Evolutionary conservation across 2,888 invertebrate species (phyloP).

Genomic region (Agonopterix alstromeriana): DNA sequence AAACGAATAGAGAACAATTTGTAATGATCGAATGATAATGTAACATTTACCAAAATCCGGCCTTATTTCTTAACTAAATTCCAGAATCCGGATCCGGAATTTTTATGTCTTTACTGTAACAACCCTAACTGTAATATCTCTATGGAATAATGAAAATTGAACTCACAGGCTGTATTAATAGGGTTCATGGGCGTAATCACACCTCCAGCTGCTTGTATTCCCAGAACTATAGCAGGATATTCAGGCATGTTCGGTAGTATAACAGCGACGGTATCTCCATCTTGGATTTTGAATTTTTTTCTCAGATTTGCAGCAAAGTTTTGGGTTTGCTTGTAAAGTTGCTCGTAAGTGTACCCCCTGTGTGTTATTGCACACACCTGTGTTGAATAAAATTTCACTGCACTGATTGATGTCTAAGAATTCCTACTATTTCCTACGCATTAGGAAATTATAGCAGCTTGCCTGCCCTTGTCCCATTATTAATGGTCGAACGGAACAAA

Average conservation of each 20-base stretch:
- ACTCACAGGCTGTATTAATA: constrained; percentile 78
- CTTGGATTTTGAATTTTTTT: constrained; percentile 74
- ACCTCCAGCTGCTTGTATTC: constrained; percentile 79
- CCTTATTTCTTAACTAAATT: neutral
- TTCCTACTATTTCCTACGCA: constrained; percentile 15
- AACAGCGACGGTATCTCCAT: constrained; percentile 80
- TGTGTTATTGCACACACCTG: constrained; percentile 83
- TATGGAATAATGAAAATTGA: neutral
- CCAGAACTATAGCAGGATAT: constrained; percentile 77
- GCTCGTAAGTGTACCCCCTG: constrained; percentile 79
- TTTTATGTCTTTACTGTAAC: too few relatives aligned
- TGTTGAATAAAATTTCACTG: constrained; percentile 2
- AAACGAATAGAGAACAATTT: too few relatives aligned
- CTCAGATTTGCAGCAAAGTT: constrained; percentile 79
- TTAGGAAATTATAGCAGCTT: too few relatives aligned
- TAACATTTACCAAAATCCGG: neutral
- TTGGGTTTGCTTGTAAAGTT: constrained; percentile 75
- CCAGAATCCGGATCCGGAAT: too few relatives aligned
- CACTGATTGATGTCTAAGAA: too few relatives aligned
- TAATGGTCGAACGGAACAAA: too few relatives aligned
- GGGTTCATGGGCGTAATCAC: constrained; percentile 83
- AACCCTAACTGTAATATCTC: too few relatives aligned
- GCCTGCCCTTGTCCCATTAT: too few relatives aligned
- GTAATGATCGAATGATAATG: neutral
- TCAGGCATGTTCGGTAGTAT: constrained; percentile 84